A percentile compares a stretch with the other conserved stretches of the same genome.
phyloP scores from a whole-genome alignment of 2,113 vertebrate genomes.

The Corydoras sp. region DNA sequence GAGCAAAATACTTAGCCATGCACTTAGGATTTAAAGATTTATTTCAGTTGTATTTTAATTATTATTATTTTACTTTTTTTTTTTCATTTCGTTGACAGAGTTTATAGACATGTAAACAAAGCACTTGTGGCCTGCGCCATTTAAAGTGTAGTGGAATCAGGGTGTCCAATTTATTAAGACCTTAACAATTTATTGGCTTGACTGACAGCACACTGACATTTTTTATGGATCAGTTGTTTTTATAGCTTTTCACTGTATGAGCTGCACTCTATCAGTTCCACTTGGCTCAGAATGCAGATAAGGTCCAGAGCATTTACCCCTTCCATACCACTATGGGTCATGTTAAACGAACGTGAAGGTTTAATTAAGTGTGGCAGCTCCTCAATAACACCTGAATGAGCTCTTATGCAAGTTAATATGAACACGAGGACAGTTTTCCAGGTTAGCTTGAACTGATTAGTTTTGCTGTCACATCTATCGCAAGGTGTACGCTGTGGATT shows the following conservation, averaged over 20 bases:
- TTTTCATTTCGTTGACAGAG: no score
- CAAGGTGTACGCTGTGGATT: neutral
- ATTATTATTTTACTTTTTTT: no score
- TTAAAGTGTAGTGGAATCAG: neutral
- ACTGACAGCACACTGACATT: conserved; percentile 6
- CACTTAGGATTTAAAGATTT: no score
- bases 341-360: neutral
- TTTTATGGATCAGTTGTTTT: conserved; percentile 1
- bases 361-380: conserved; percentile 22
- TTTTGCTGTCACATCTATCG: neutral
- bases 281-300: conserved; percentile 8
- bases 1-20: no score
- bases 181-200: neutral
- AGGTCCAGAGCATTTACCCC: neutral
- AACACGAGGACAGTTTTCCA: neutral
- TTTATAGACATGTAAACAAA: neutral
- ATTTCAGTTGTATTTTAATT: no score
- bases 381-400: conserved; percentile 9
- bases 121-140: neutral
- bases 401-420: neutral
- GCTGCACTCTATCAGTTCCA: conserved; percentile 1
- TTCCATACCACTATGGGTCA: neutral
- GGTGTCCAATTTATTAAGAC: conserved; percentile 3
- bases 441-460: neutral
- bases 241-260: conserved; percentile 2